A percentile compares a stretch with the other conserved stretches of the same genome.
Evolutionary conservation across 64 coral and sea anemone genomes (phyloP).

Genomic region (Platygyra sinensis): DNA sequence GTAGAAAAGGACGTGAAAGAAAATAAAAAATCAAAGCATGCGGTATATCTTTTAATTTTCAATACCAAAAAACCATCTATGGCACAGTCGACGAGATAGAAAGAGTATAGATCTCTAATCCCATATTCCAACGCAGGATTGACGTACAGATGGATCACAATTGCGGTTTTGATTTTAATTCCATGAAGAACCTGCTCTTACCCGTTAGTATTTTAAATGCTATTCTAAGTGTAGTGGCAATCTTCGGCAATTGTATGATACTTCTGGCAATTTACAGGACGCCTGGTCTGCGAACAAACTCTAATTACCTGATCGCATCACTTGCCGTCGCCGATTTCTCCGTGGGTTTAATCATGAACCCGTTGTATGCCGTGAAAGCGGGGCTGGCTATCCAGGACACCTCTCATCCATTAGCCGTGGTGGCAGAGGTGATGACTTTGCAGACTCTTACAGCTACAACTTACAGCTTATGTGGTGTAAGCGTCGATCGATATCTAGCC

Average conservation of each 20-base stretch:
- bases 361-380: background rate
- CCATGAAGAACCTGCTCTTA: background rate
- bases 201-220: background rate
- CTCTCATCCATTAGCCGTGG: background rate
- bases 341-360: constrained; percentile 27
- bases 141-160: background rate
- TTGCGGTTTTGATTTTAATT: background rate
- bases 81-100: background rate
- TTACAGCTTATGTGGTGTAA: constrained; percentile 26
- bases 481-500: constrained; percentile 43
- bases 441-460: constrained; percentile 33
- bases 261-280: constrained; percentile 28
- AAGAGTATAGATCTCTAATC: background rate
- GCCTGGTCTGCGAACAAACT: background rate
- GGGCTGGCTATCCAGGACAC: background rate
- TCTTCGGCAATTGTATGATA: constrained; percentile 23
- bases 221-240: background rate
- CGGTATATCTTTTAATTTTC: no score
- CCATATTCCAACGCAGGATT: background rate
- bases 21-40: no score
- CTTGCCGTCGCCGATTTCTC: constrained; percentile 43
- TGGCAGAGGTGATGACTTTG: background rate
- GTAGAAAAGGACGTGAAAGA: background rate
- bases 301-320: constrained; percentile 51
- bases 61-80: no score